These are phyloP conservation scores for Venturia canescens DNA, from an alignment of 1,140 invertebrate genomes.

Conservation along the genomic window DNA sequence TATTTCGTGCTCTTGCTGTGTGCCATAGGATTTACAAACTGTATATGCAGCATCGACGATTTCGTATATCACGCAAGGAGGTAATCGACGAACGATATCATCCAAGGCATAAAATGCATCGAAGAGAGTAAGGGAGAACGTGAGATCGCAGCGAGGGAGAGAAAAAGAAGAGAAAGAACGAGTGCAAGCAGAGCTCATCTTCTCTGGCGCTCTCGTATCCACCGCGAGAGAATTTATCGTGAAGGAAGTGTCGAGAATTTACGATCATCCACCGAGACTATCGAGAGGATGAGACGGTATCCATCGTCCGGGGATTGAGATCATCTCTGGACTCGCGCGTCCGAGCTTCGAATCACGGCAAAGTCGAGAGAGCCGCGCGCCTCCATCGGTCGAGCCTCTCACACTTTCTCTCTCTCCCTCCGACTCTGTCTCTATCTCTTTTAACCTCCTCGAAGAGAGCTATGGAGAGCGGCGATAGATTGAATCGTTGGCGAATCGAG, in stretches of 20 bases:
- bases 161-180: not conserved
- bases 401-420: slow-evolving; percentile 10
- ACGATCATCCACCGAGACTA: slow-evolving; percentile 39
- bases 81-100: slow-evolving; percentile 40
- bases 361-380: slow-evolving; percentile 36
- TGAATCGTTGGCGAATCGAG: slow-evolving; percentile 54
- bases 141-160: not conserved
- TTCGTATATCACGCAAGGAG: slow-evolving; percentile 38
- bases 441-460: slow-evolving; percentile 4
- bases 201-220: not conserved
- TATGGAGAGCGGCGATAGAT: slow-evolving; percentile 48
- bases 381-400: not conserved
- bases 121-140: not conserved
- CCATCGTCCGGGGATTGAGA: slow-evolving; percentile 13
- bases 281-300: slow-evolving; percentile 39
- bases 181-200: slow-evolving; percentile 29
- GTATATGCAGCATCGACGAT: slow-evolving; percentile 9
- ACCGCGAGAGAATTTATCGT: slow-evolving; percentile 39
- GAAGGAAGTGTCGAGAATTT: slow-evolving; percentile 42
- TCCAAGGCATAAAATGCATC: slow-evolving; percentile 19
- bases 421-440: not conserved
- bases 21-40: not conserved
- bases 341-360: slow-evolving; percentile 46
- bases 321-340: slow-evolving; percentile 29
- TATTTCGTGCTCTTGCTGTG: not conserved